These are phyloP conservation scores for Lydus trimaculatus DNA, from an alignment of 2,888 invertebrate species.

Conservation along the genomic window DNA sequence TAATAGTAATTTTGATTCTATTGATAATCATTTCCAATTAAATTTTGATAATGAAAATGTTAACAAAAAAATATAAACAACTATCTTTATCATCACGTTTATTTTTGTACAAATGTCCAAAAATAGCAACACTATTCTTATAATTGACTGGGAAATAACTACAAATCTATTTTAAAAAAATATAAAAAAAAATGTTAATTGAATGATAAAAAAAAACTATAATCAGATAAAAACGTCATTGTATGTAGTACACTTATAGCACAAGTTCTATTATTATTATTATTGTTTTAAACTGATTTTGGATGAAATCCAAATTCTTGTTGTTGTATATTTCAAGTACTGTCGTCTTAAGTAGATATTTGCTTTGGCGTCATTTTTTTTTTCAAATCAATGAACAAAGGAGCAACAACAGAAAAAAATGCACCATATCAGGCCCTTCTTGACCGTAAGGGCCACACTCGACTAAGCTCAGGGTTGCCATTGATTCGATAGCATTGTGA, in stretches of 20 bases:
- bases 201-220: background rate
- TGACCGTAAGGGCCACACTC: too few species aligned
- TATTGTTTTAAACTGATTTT: background rate
- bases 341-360: background rate
- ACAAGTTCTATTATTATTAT: background rate
- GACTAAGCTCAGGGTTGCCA: too few species aligned
- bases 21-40: background rate
- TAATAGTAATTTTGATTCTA: background rate
- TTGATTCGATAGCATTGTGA: too few species aligned
- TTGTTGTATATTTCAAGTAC: background rate
- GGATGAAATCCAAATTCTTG: background rate
- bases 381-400: background rate
- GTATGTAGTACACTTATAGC: background rate
- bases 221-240: background rate
- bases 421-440: too few species aligned
- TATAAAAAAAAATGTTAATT: background rate
- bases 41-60: background rate
- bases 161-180: background rate
- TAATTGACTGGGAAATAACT: background rate
- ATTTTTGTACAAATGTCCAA: background rate
- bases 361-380: background rate
- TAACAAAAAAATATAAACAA: background rate
- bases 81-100: background rate
- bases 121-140: background rate
- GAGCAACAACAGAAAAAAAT: background rate